Evolutionary conservation across 2,888 invertebrate genomes (phyloP).

Genomic region (Pecten maximus): DNA sequence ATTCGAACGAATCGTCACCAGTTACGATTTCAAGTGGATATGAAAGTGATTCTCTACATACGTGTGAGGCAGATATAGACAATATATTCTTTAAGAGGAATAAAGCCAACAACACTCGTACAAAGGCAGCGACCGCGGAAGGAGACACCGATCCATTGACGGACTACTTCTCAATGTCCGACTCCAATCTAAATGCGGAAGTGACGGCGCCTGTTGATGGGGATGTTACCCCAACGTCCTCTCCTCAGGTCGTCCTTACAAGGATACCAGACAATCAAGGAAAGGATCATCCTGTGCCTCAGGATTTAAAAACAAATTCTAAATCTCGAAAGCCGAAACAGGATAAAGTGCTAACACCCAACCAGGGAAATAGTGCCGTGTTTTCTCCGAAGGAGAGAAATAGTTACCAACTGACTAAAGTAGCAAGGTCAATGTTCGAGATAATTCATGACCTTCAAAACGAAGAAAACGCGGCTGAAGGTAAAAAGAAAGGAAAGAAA

Average conservation of each 20-base stretch:
- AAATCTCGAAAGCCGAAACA: background rate
- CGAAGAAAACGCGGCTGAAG: constrained; percentile 55
- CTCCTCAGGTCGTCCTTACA: background rate
- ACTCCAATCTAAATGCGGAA: constrained; percentile 49
- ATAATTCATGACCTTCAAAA: constrained; percentile 69
- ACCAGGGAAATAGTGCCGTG: constrained; percentile 48
- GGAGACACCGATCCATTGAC: constrained; percentile 49
- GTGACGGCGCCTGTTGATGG: background rate
- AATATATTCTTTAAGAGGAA: constrained; percentile 55
- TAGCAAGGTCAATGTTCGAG: constrained; percentile 69
- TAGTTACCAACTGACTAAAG: constrained; percentile 69
- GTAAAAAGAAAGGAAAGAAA: constrained; percentile 24
- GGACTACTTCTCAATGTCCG: constrained; percentile 62
- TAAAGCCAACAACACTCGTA: constrained; percentile 50
- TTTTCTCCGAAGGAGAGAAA: constrained; percentile 67
- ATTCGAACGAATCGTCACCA: constrained; percentile 60
- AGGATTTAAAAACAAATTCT: constrained; percentile 31
- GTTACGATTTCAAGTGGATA: constrained; percentile 71
- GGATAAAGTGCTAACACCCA: constrained; percentile 36
- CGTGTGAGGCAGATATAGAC: constrained; percentile 59
- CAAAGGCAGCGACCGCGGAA: constrained; percentile 36
- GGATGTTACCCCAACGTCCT: background rate
- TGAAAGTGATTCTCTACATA: constrained; percentile 69
- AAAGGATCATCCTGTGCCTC: background rate
- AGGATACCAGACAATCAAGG: background rate